Conservation (phyloP, 2,113 vertebrate genomes). For the Neolamprologus fasciatus region DNA sequence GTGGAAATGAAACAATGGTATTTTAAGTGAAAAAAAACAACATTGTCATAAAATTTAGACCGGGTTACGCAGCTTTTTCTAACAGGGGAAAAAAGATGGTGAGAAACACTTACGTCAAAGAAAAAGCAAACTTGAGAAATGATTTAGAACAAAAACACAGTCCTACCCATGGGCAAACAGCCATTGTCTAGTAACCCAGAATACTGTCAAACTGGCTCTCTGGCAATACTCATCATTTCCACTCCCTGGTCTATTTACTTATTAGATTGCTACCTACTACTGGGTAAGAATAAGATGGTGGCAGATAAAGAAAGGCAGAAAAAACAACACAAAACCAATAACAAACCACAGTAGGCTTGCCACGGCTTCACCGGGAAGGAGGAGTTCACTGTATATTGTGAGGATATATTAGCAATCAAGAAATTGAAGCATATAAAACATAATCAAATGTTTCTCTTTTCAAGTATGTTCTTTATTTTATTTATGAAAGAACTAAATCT, state of each 20-base stretch:
- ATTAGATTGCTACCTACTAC: not conserved
- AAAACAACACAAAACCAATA: not conserved
- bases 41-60: not conserved
- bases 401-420: not conserved
- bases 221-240: not conserved
- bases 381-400: not conserved
- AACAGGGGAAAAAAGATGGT: not conserved
- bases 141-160: not conserved
- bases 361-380: not conserved
- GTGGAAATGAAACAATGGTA: not conserved
- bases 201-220: not conserved
- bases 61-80: not conserved
- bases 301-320: not conserved
- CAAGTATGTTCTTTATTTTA: not conserved
- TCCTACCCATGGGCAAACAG: not conserved
- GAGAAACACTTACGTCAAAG: not conserved
- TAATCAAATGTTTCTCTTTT: not conserved
- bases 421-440: not conserved
- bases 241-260: not conserved
- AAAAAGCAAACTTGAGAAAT: not conserved
- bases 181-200: not conserved
- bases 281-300: not conserved
- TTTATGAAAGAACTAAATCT: not conserved
- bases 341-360: not conserved
- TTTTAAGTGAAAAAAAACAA: not conserved